These are phyloP conservation scores for Sarcophaga peregrina DNA, from an alignment of 1,140 invertebrate species.

Conservation along the genomic window DNA sequence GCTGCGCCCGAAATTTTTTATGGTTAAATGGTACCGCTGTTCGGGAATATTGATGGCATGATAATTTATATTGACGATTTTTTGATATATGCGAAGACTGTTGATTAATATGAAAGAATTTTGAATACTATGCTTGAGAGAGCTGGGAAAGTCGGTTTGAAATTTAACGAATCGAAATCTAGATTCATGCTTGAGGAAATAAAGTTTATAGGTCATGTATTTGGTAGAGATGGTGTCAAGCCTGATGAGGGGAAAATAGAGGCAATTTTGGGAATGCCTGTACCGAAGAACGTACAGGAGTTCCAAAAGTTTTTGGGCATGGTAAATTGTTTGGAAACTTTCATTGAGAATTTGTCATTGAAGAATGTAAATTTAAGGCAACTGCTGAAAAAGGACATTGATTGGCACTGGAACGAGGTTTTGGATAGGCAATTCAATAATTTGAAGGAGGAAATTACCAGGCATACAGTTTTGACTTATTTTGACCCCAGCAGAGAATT, in stretches of 20 bases:
- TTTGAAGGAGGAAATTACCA: conserved; percentile 11
- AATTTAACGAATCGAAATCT: conserved; percentile 40
- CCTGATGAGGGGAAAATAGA: no score
- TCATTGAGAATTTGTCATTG: conserved; percentile 20
- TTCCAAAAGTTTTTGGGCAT: conserved; percentile 28
- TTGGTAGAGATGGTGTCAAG: conserved; percentile 46
- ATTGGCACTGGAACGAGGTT: conserved; percentile 16
- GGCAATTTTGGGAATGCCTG: neutral
- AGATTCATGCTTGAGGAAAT: conserved; percentile 53
- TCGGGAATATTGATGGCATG: conserved; percentile 60
- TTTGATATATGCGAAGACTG: conserved; percentile 47
- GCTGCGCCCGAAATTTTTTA: conserved; percentile 64
- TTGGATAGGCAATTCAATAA: conserved; percentile 19
- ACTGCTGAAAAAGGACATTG: conserved; percentile 20
- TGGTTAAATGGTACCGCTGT: conserved; percentile 54
- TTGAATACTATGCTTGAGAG: conserved; percentile 54
- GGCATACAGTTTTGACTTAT: conserved; percentile 29
- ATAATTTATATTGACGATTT: no score
- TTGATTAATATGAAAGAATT: conserved; percentile 53
- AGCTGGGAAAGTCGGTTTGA: conserved; percentile 35
- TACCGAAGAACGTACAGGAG: neutral
- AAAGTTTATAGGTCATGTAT: conserved; percentile 56
- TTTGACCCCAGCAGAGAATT: conserved; percentile 19
- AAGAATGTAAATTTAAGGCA: no score
- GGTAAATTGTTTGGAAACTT: conserved; percentile 18